Base-by-base conservation (phyloP, 2,888 invertebrate genomes). In the Mycogona germanica region DNA sequence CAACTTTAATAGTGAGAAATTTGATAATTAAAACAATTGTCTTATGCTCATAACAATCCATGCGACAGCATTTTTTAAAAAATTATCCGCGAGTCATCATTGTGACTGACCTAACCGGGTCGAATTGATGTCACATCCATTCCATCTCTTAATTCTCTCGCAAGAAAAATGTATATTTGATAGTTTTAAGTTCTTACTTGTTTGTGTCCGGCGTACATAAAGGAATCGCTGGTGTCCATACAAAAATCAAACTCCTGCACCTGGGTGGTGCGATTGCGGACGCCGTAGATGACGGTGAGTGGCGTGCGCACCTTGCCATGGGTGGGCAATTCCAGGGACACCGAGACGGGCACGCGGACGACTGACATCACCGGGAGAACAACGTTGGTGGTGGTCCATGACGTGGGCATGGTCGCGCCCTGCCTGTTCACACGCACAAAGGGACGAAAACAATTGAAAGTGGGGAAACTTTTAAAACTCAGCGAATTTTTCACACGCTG, bases 191-290 rank as follows among this genome's bases (percentile, higher is more conserved):
- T 4, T 47, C n/a, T 9, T 65, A 84, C 83, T 76, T 91, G 87
- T 72, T 88, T 92, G 65, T 91, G 88, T 2, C 95, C 95, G 57
- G 93, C 82, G 72, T 89, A 93, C 84, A 95, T 92, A 68, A 95
- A 95, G 38, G 84, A 85, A 68, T 95, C 92, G 56, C 81, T 84
- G 6, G 83, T 80, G 62, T 88, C 87, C 72, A 89, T 82, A 51
- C 76, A 77, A 37, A 87, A 71, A 62, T 78, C 80, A 32, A 89
- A 72, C 57, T 85, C 80, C 55, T 86, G 77, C 37, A 87, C 77
- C 56, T 75, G 77, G 45, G 75, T 74, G 0, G 84, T 82, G 61
- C 81, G 78, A 65, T 89, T 89, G 64, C 76, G 75, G 53, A 91
- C 71, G 59, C 75, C 75, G 66, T 87, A 85, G 51, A 76, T 76